These are phyloP conservation scores for Cephalotes varians DNA, from an alignment of 2,888 invertebrate genomes.

Conservation along the genomic window DNA sequence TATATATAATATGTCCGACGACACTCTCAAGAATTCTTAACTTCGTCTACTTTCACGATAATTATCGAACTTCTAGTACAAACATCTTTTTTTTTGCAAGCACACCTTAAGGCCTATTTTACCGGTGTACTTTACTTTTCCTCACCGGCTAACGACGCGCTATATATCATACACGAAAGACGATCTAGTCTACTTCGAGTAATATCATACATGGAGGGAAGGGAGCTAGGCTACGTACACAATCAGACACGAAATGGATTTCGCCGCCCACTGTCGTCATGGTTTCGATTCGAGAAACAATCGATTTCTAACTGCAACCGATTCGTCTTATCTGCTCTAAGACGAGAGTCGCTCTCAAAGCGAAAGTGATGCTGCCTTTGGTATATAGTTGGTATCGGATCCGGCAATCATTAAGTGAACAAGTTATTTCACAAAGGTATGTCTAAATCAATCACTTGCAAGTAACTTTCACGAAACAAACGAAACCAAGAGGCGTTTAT, in stretches of 20 bases:
- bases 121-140: conserved; percentile 26
- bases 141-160: conserved; percentile 55
- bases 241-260: conserved; percentile 66
- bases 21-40: conserved; percentile 51
- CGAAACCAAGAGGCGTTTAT: not conserved
- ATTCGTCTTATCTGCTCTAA: conserved; percentile 27
- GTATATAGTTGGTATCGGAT: conserved; percentile 36
- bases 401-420: conserved; percentile 21
- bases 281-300: conserved; percentile 37
- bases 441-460: not conserved
- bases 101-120: conserved; percentile 57
- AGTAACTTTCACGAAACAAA: not conserved
- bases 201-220: conserved; percentile 67
- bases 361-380: conserved; percentile 43
- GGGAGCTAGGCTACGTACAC: conserved; percentile 64
- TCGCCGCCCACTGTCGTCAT: conserved; percentile 36
- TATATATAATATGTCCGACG: conserved; percentile 42
- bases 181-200: conserved; percentile 66
- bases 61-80: conserved; percentile 81
- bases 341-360: conserved; percentile 19
- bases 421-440: conserved; percentile 19
- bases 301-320: conserved; percentile 32
- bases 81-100: conserved; percentile 50
- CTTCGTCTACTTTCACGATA: conserved; percentile 79
- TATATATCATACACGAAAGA: conserved; percentile 70